A percentile compares a stretch with the other conserved stretches of the same genome.
These are phyloP conservation scores for Ophion ellenae DNA, from an alignment of 2,888 invertebrate species.

Conservation along the genomic window DNA sequence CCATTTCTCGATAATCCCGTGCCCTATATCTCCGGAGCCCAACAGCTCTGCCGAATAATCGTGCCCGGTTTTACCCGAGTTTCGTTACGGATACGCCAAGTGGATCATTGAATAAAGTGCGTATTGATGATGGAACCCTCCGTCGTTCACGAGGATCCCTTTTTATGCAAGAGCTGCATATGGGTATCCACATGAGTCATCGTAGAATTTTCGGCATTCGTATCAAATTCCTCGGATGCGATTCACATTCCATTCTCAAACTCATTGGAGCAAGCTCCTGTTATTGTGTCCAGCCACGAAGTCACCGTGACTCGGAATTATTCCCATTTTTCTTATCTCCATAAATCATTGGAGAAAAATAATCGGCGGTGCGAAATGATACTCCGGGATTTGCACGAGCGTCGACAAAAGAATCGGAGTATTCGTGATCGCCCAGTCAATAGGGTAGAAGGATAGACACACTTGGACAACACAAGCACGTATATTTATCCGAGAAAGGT, in stretches of 20 bases:
- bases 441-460: not conserved
- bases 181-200: not conserved
- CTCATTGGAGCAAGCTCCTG: not conserved
- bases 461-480: not conserved
- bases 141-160: not conserved
- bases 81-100: not conserved
- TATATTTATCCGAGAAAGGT: not conserved
- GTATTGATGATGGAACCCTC: not conserved
- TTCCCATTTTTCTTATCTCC: conserved; percentile 33
- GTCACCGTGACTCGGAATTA: conserved; percentile 58
- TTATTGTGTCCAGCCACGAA: not conserved
- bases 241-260: not conserved
- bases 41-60: conserved; percentile 37
- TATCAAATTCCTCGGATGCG: conserved; percentile 5
- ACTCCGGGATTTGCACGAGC: conserved; percentile 23
- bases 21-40: conserved; percentile 3
- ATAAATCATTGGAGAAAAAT: conserved; percentile 60
- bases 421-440: not conserved
- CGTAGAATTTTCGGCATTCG: conserved; percentile 7
- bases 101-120: conserved; percentile 17
- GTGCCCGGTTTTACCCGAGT: conserved; percentile 13
- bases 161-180: not conserved
- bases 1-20: conserved; percentile 49
- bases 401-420: conserved; percentile 4
- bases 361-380: conserved; percentile 46